Base-by-base conservation (phyloP, 2,113 vertebrate genomes). In the Pardalotus punctatus region DNA sequence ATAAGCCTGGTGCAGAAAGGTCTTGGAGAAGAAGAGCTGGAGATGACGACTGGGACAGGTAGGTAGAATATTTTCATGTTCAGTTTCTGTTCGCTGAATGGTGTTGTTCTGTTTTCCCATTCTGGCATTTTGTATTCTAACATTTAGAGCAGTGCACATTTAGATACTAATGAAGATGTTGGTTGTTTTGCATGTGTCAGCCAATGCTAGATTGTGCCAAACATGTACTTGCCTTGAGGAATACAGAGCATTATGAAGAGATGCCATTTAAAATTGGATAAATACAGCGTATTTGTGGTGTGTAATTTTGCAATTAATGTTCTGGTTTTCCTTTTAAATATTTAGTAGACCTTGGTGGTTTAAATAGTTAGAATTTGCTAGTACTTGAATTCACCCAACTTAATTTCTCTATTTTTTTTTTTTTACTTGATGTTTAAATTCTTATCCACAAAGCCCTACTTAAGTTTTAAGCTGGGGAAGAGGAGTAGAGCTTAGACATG, bases 1-100 rank as follows among this genome's bases (percentile, higher is more conserved):
- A 99, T 97, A 99, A 99, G 97, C 99, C 99, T 48, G 99, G 99
- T 78, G 99, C 99, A 27, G 99, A 99, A 97, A 98, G 99, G 38
- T 99, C 98, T 76, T 99, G 99, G 97, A 98, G 99, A 87, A 98
- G 99, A 92, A 98, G 99, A 97, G 98, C 99, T 61, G 99, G 97
- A 12, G 98, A 99, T 90, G 99, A 99, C 1, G 98, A 99, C 36
- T 98, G 98, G 98, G 99, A 99, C 96, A 99, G 99, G 99, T 99
- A 97, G 5, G 93, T 48, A 40, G 40, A 23, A 16, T 25, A 20
- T 42, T 84, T 81, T 78, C 19, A 40, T 23, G 29, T 69, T 86
- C 23, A 11, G 18, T 29, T 64, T 56, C 43, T 77, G 47, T 71
- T 3, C 16, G 14, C 69, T 81, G 56, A 36, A 28, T 77, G 73